A percentile compares a stretch with the other conserved stretches of the same genome.
phyloP scores from a whole-genome alignment of 2,797 vertebrate species.

The Megalops cyprinoides region DNA sequence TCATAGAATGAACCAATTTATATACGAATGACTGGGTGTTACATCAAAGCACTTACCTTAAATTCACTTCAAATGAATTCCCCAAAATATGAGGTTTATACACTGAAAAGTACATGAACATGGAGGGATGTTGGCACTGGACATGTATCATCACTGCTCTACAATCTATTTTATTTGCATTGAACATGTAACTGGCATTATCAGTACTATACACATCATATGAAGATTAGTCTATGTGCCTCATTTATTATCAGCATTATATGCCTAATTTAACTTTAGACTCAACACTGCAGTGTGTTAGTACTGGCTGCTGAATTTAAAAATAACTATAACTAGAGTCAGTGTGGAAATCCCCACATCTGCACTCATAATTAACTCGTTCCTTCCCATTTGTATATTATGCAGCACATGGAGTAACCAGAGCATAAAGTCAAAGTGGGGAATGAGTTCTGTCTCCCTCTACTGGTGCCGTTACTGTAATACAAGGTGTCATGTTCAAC shows the following conservation, averaged over 20 bases:
- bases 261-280: neutral
- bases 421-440: neutral
- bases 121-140: no score
- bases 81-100: no score
- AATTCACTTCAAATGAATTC: neutral
- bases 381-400: neutral
- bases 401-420: no score
- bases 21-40: neutral
- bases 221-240: no score
- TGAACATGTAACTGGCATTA: no score
- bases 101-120: no score
- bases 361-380: neutral
- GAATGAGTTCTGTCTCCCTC: slow-evolving; percentile 60
- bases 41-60: neutral
- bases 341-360: slow-evolving; percentile 1
- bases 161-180: no score
- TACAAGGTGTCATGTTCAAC: slow-evolving; percentile 3
- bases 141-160: no score
- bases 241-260: no score
- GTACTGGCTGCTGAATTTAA: neutral
- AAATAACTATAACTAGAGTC: neutral
- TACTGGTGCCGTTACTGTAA: slow-evolving; percentile 50
- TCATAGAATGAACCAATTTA: neutral
- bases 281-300: neutral
- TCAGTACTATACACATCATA: no score